phyloP scores from a whole-genome alignment of 2,888 invertebrate species.

The Pandemis heparana region DNA sequence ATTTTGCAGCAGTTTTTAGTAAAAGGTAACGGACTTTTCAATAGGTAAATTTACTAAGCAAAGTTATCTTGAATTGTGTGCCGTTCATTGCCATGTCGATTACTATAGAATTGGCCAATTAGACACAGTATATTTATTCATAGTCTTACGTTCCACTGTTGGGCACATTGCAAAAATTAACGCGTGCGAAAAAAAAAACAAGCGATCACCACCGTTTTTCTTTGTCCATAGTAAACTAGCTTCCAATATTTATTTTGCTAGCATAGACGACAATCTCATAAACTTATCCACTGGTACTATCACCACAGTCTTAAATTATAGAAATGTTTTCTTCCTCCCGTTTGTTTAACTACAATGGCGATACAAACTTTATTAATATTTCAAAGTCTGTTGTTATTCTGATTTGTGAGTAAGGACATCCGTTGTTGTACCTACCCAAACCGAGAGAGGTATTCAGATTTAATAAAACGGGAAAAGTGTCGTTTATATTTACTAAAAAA shows the following conservation, averaged over 20 bases:
- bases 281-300: neutral
- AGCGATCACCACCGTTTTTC: no score
- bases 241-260: neutral
- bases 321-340: constrained; percentile 3
- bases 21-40: neutral
- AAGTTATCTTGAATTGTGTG: no score
- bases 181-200: no score
- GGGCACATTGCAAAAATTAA: no score
- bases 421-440: neutral
- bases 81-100: no score
- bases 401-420: constrained; percentile 1
- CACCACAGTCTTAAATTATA: neutral
- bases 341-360: constrained; percentile 4
- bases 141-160: no score
- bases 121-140: no score
- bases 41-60: neutral
- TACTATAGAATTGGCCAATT: no score
- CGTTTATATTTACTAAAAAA: no score
- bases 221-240: no score
- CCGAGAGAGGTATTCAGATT: neutral
- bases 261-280: neutral
- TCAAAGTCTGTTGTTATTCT: constrained; percentile 8
- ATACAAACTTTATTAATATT: constrained; percentile 10
- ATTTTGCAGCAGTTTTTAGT: neutral
- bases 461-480: no score